Evolutionary conservation across 2,888 invertebrate genomes (phyloP).

Genomic region (Andrena praecox): DNA sequence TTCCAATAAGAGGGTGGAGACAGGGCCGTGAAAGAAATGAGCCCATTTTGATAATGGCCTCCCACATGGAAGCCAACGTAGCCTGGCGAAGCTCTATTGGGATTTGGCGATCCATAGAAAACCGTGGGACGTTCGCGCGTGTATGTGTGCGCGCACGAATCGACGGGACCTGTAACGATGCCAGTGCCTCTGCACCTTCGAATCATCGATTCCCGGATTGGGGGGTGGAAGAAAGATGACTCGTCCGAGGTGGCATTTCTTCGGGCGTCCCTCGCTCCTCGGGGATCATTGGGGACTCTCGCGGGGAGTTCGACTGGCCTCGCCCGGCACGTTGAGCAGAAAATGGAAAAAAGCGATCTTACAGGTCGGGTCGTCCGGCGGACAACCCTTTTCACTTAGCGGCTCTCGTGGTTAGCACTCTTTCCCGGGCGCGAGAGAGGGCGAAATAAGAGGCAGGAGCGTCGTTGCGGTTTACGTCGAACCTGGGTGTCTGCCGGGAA

Average conservation of each 20-base stretch:
- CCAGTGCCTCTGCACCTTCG: slow-evolving; percentile 65
- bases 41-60: slow-evolving; percentile 84
- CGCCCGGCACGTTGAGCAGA: not conserved
- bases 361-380: slow-evolving; percentile 22
- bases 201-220: slow-evolving; percentile 78
- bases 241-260: slow-evolving; percentile 25
- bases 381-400: slow-evolving; percentile 54
- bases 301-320: not conserved
- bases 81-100: slow-evolving; percentile 79
- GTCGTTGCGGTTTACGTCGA: slow-evolving; percentile 76
- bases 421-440: slow-evolving; percentile 54
- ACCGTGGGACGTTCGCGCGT: slow-evolving; percentile 56
- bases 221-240: slow-evolving; percentile 66
- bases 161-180: slow-evolving; percentile 34
- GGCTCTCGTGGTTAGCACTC: slow-evolving; percentile 68
- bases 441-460: slow-evolving; percentile 71
- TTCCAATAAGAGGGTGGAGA: slow-evolving; percentile 78
- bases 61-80: slow-evolving; percentile 79
- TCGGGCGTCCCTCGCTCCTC: not conserved
- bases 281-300: not conserved
- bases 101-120: slow-evolving; percentile 81
- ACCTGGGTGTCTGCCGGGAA: slow-evolving; percentile 72
- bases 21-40: slow-evolving; percentile 79
- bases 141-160: slow-evolving; percentile 51
- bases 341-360: slow-evolving; percentile 10